A percentile compares a stretch with the other conserved stretches of the same genome.
Conservation (phyloP, 2,888 invertebrate genomes). For the Prenolepis imparis region DNA sequence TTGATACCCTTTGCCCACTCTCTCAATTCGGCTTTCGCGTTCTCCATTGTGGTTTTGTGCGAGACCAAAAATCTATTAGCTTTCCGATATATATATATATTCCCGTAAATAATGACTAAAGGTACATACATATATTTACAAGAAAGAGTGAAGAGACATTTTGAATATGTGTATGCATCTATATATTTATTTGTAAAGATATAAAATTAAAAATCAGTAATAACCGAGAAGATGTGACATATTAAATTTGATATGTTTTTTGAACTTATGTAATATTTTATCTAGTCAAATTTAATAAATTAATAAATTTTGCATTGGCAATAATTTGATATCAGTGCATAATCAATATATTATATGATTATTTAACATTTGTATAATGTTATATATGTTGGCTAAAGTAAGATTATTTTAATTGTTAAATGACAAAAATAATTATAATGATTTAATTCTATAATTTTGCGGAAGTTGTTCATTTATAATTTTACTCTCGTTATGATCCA, state of each 20-base stretch:
- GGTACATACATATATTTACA: background rate
- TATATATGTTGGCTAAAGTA: background rate
- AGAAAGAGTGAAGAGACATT: background rate
- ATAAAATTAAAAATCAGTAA: background rate
- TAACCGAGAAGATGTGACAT: background rate
- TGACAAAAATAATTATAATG: slow-evolving; percentile 42
- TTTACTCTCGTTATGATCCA: slow-evolving; percentile 65
- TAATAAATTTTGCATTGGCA: background rate
- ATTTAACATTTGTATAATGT: slow-evolving; percentile 3
- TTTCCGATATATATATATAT: slow-evolving; percentile 65
- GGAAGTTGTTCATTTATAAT: slow-evolving; percentile 64
- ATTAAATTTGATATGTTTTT: background rate
- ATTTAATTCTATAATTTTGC: slow-evolving; percentile 66
- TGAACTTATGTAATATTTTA: background rate
- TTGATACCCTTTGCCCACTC: slow-evolving; percentile 82
- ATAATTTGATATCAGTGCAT: background rate
- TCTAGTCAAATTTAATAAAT: slow-evolving; percentile 1
- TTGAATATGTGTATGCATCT: background rate
- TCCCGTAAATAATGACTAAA: background rate
- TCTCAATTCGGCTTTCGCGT: slow-evolving; percentile 62
- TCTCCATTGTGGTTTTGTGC: slow-evolving; percentile 77
- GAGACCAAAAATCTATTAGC: slow-evolving; percentile 84
- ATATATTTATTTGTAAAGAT: background rate
- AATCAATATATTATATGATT: background rate
- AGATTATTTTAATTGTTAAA: slow-evolving; percentile 24